Conservation (phyloP, 1,140 invertebrate genomes). For the Nebria ingens region DNA sequence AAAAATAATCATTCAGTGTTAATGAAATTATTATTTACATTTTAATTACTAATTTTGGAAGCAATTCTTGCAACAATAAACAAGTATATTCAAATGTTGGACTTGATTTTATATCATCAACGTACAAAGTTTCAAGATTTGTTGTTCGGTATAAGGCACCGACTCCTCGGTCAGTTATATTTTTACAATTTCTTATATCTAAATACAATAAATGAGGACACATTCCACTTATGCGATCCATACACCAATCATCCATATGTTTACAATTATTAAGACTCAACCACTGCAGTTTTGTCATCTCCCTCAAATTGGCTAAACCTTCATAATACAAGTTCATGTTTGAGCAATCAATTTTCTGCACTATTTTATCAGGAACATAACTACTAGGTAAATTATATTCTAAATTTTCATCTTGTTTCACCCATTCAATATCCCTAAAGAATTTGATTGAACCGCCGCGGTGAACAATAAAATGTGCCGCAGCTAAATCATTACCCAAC, state of each 20-base stretch:
- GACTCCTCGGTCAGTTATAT: conserved; percentile 53
- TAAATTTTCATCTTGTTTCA: conserved; percentile 38
- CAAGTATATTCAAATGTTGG: conserved; percentile 44
- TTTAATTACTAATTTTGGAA: conserved; percentile 31
- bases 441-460: conserved; percentile 61
- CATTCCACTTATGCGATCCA: conserved; percentile 52
- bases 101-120: conserved; percentile 38
- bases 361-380: conserved; percentile 40
- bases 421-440: conserved; percentile 43
- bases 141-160: conserved; percentile 49
- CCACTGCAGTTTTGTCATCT: conserved; percentile 49
- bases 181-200: conserved; percentile 58
- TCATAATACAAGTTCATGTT: conserved; percentile 54
- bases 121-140: conserved; percentile 42
- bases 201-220: conserved; percentile 55
- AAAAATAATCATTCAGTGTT: too few relatives aligned
- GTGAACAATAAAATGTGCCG: conserved; percentile 59
- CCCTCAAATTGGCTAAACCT: conserved; percentile 54
- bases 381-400: conserved; percentile 42
- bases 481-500: conserved; percentile 58
- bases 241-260: conserved; percentile 64
- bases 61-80: conserved; percentile 44
- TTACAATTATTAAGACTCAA: conserved; percentile 51
- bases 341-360: conserved; percentile 60
- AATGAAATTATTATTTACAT: too few relatives aligned